Evolutionary conservation across 1,140 invertebrate species (phyloP), one percentile per base, ranked within the genome.

Genomic region (Copidosoma floridanum): DNA sequence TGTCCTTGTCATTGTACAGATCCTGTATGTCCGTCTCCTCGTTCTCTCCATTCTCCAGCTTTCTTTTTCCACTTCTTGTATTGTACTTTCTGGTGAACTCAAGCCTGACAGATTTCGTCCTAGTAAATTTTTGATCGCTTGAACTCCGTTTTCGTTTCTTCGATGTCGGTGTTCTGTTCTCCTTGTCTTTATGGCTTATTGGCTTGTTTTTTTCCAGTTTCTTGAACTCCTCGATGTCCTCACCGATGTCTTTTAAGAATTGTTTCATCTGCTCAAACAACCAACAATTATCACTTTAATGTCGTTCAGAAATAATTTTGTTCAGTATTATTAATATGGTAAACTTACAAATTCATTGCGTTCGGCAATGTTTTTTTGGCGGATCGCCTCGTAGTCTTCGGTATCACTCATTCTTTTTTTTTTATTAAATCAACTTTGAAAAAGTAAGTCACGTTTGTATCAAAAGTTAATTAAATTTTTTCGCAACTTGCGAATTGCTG

Each of bases 281-380:
- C n/a, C n/a, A n/a, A n/a, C n/a, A n/a, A n/a, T n/a, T n/a, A n/a
- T n/a, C n/a, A n/a, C n/a, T n/a, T n/a, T n/a, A n/a, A n/a, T n/a
- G n/a, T n/a, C n/a, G n/a, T n/a, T n/a, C n/a, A n/a, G n/a, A n/a
- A n/a, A n/a, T n/a, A n/a, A n/a, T n/a, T n/a, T n/a, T n/a, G n/a
- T 41, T 59, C 35, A 8, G 29, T 16, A 51, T 32, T 8, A 16
- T 47, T 24, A 18, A 38, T 12, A 21, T 16, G 57, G 60, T 24
- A 48, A 52, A 68, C 70, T 71, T 63, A 73, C 71, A 55, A 69
- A 29, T 16, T 66, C 70, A 14, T 69, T 66, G 29, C 63, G 66
- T 48, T 72, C 66, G 1, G 65, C 65, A 41, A 72, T 71, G 46
- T 73, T 73, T 55, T 51, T 65, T 38, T 55, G 40, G 2, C 71